Evolutionary conservation across 2,888 invertebrate genomes (phyloP), one percentile per base, ranked within the genome.

Genomic region (Drosophila basisetae): DNA sequence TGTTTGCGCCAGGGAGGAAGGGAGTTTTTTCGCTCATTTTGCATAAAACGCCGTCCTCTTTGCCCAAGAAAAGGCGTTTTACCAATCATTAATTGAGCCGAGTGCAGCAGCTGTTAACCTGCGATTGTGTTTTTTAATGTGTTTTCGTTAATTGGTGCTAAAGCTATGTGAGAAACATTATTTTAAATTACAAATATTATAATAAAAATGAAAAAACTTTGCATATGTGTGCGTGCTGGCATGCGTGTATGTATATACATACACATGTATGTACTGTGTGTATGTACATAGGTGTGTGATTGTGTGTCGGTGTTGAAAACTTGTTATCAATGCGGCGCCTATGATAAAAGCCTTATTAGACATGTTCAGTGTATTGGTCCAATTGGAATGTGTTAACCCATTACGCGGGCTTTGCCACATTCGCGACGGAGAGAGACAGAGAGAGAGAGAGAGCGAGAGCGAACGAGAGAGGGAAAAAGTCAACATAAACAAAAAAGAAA

Each of bases 261-360:
- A 67, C 18, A 39, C 28, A 60, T 68, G 54, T 65, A 66, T 47
- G 61, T 73, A 58, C 59, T 73, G 35, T 49, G 68, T 70, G 60
- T 55, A 66, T 72, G 73, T 76, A 53, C 67, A 11, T 28, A 33
- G 28, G 59, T 59, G 67, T 65, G 30, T 61, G 73, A 18, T 61
- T 58, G 62, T 72, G 73, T 75, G 80, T 78, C 82, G 73, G 82
- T 85, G 82, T 75, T 78, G 64, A 86, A 86, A 86, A 86, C 85
- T 86, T 86, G 85, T 86, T 86, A 86, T 86, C 85, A 86, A 86
- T 89, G 87, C 89, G 85, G 85, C 85, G 85, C 89, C 89, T 89
- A 89, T 86, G 85, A 86, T 86, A 86, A 83, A 83, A 78, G 72
- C 68, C 89, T 86, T 84, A 86, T 84, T 89, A 84, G 84, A 84